phyloP scores from a whole-genome alignment of 92 coral and sea anemone species.

The Montipora capitata region DNA sequence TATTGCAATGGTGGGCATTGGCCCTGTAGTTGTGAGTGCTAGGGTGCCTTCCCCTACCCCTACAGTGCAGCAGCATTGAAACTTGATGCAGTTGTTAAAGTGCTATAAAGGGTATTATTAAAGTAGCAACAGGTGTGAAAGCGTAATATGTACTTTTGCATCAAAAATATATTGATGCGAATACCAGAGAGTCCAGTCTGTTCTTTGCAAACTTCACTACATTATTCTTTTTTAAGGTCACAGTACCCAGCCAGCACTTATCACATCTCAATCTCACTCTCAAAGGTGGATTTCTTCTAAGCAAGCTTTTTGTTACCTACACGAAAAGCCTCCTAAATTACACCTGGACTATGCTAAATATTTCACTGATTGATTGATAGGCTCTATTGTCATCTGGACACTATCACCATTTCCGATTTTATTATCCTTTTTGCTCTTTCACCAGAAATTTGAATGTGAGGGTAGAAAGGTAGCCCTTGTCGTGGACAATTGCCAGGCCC shows the following conservation, averaged over 20 bases:
- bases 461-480: too few relatives aligned
- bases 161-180: background rate
- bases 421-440: too few relatives aligned
- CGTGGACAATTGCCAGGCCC: too few relatives aligned
- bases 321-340: constrained; percentile 7
- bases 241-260: constrained; percentile 13
- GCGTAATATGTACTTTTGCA: constrained; percentile 5
- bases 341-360: background rate
- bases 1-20: too few relatives aligned
- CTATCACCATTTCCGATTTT: constrained; percentile 8
- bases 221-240: constrained; percentile 1
- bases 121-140: background rate
- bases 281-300: background rate
- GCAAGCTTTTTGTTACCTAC: constrained; percentile 9
- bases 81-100: constrained; percentile 10
- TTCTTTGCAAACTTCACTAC: constrained; percentile 16
- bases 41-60: too few relatives aligned
- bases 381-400: constrained; percentile 3
- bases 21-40: too few relatives aligned
- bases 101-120: too few relatives aligned
- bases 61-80: constrained; percentile 6
- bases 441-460: too few relatives aligned
- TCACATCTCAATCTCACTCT: too few relatives aligned
- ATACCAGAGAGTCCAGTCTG: constrained; percentile 10
- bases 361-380: background rate